Evolutionary conservation across 2,797 vertebrate genomes (phyloP), one percentile per base, ranked within the genome.

Genomic region (Propithecus perrieri): DNA sequence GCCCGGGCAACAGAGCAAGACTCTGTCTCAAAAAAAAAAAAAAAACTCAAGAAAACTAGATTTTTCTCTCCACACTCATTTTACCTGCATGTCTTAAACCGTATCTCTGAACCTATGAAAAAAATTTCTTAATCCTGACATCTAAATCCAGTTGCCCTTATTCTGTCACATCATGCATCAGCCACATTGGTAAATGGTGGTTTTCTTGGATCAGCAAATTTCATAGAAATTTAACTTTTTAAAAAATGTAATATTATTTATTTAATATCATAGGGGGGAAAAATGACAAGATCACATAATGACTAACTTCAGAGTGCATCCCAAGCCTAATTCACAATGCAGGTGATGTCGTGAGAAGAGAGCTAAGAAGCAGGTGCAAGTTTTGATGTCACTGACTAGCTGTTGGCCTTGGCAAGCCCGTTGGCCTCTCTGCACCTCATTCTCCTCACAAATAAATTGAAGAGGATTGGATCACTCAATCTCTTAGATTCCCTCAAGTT

Each of bases 61-160:
- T 13, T 88, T 95, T 84, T 96, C 22, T 38, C 12, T 76, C 33
- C 24, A 59, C 11, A 59, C 4, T 63, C 17, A 30, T 53, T 85
- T 84, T 43, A 74, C 6, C 57, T 61, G 6, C 48, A 28, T 72
- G 84, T 74, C 76, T 92, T 67, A 84, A 35, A 53, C 33, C 7
- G 24, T 69, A 57, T 88, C 84, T 96, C 79, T 75, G 35, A 92
- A 78, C 11, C n/a, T 50, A 86, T 78, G 35, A 12, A 85, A 43
- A 79, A 75, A 87, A 18, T 26, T 22, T 75, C 57, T 95, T 69
- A 53, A 80, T 10, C 79, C 41, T 85, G 24, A 79, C 28, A 92
- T 85, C 94, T 90, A 96, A 92, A 92, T 76, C n/a, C 10, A 84
- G 4, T 67, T 85, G 65, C 13, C 41, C 81, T 43, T 83, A 84